Percentiles rank a stretch among this genome's conserved stretches.
Evolutionary conservation across 2,797 vertebrate species (phyloP).

Genomic region (Geotrypetes seraphini): DNA sequence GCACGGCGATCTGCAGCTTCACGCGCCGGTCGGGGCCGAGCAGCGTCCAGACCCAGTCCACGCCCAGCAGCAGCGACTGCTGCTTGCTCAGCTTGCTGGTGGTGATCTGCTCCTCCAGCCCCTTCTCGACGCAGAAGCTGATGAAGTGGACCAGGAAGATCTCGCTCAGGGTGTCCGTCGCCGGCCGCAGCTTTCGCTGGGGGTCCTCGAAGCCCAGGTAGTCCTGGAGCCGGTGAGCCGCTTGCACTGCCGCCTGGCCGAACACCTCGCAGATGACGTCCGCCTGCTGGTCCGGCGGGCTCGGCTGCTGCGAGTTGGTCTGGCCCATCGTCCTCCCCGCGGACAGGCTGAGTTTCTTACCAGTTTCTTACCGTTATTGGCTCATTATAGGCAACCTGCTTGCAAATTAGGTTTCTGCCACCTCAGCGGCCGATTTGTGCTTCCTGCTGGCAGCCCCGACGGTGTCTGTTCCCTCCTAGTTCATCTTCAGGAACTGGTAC

Average conservation of each 20-base stretch:
- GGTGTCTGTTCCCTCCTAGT: too few species aligned
- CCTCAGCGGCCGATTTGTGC: too few species aligned
- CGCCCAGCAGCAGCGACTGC: conserved; percentile 32
- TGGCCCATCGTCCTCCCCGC: conserved; percentile 47
- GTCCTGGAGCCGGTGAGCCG: conserved; percentile 34
- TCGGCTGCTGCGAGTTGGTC: conserved; percentile 6
- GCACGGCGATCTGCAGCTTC: conserved; percentile 25
- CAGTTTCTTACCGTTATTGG: too few species aligned
- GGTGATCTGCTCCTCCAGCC: conserved; percentile 5
- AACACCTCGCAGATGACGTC: conserved; percentile 32
- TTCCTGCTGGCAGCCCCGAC: too few species aligned
- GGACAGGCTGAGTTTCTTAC: too few species aligned
- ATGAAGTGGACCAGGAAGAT: conserved; percentile 46
- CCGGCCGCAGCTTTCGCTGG: conserved; percentile 25
- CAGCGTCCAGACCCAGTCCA: conserved; percentile 39
- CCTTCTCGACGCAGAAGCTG: conserved; percentile 31
- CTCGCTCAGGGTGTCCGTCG: conserved; percentile 18
- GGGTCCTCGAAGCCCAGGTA: conserved; percentile 43
- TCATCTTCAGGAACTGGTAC: too few species aligned
- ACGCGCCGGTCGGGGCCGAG: conserved; percentile 26
- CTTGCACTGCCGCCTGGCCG: conserved; percentile 16
- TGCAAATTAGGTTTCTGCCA: too few species aligned
- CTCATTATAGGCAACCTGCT: too few species aligned
- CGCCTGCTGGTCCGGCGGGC: too few species aligned
- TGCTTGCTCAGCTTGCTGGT: conserved; percentile 43